phyloP scores from a whole-genome alignment of 1,140 invertebrate genomes.

The Drosophila ananassae region DNA sequence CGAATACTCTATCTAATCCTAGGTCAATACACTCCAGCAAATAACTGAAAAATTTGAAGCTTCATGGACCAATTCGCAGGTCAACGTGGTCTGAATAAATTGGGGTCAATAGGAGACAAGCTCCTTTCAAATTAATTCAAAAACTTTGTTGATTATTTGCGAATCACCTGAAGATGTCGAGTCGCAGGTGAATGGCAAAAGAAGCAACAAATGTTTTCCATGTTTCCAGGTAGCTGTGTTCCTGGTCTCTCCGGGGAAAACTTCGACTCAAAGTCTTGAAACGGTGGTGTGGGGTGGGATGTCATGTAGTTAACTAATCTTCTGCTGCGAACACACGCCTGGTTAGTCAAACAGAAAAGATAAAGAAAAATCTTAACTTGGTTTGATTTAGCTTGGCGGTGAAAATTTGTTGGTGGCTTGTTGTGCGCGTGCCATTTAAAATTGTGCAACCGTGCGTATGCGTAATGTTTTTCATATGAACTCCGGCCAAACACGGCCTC shows the following conservation, averaged over 20 bases:
- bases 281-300: conserved; percentile 30
- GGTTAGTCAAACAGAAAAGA: conserved; percentile 62
- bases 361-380: conserved; percentile 46
- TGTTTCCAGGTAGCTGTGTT: conserved; percentile 47
- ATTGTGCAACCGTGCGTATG: conserved; percentile 82
- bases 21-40: conserved; percentile 1
- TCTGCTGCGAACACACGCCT: conserved; percentile 62
- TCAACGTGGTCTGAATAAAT: conserved; percentile 74
- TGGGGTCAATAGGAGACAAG: conserved; percentile 48
- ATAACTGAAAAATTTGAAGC: conserved; percentile 26
- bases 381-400: conserved; percentile 44
- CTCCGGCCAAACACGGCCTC: conserved; percentile 46
- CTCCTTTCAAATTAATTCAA: conserved; percentile 72
- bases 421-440: conserved; percentile 78
- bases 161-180: conserved; percentile 62
- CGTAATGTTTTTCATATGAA: conserved; percentile 82
- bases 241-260: conserved; percentile 48
- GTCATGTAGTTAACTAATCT: conserved; percentile 76
- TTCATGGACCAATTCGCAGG: conserved; percentile 14
- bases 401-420: conserved; percentile 47
- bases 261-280: conserved; percentile 62
- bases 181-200: conserved; percentile 3
- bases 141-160: conserved; percentile 81
- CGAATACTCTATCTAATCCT: background rate
- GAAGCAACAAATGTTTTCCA: conserved; percentile 63